phyloP scores from a whole-genome alignment of 1,140 invertebrate genomes.

The Dinoponera quadriceps region DNA sequence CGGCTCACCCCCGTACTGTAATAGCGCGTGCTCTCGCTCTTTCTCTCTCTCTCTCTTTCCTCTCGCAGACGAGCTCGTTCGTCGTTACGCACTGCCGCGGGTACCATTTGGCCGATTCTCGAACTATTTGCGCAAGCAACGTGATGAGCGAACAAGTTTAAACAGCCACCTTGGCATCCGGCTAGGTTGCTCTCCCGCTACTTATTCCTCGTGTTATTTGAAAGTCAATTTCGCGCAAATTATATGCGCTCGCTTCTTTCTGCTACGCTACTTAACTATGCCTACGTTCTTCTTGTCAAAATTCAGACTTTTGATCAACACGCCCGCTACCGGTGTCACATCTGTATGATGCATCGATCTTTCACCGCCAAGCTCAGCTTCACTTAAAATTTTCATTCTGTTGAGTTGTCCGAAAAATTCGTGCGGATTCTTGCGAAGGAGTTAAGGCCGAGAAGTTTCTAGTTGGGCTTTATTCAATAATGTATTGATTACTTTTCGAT shows the following conservation, averaged over 20 bases:
- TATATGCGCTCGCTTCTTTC: background rate
- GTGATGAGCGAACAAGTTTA: conserved; percentile 40
- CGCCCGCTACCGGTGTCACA: no score
- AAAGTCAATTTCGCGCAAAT: background rate
- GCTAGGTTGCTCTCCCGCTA: background rate
- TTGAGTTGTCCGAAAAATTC: no score
- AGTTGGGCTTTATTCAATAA: no score
- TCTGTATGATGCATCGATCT: no score
- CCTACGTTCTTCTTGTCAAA: background rate
- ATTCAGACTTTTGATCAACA: background rate
- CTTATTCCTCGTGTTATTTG: conserved; percentile 9
- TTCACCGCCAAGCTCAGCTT: no score
- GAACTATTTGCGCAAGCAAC: conserved; percentile 25
- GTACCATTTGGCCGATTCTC: conserved; percentile 35
- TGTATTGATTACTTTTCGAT: no score
- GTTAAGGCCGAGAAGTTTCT: no score
- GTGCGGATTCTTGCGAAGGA: no score
- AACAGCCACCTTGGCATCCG: background rate
- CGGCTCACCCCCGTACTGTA: background rate
- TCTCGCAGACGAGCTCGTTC: conserved; percentile 1
- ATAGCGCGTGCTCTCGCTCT: background rate
- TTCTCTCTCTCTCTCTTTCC: no score
- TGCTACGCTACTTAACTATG: background rate
- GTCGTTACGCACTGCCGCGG: conserved; percentile 22
- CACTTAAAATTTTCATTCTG: no score